A percentile compares a stretch with the other conserved stretches of the same genome.
phyloP scores from a whole-genome alignment of 2,888 invertebrate species.

The Aquatica leii region DNA sequence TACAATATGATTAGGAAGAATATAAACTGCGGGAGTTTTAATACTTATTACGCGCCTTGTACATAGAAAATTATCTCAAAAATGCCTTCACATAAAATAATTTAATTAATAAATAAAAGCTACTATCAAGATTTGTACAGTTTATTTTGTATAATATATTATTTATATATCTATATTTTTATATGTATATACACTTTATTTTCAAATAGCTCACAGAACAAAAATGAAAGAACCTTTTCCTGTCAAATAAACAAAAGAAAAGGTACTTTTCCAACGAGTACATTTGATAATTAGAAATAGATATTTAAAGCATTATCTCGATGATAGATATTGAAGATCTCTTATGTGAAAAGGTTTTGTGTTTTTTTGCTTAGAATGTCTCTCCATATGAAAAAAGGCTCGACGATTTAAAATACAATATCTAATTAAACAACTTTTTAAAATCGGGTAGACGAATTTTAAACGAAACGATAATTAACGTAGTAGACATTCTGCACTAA shows the following conservation, averaged over 20 bases:
- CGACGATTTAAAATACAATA: conserved; percentile 15
- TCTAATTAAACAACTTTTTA: conserved; percentile 15
- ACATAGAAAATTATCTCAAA: no score
- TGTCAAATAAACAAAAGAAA: conserved; percentile 15
- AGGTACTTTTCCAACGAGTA: conserved; percentile 6
- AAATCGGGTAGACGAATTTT: conserved; percentile 20
- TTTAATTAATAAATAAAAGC: conserved; percentile 8
- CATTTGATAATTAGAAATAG: not conserved
- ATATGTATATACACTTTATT: conserved; percentile 32
- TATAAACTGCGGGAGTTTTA: no score
- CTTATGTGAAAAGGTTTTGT: not conserved
- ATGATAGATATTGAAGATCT: conserved; percentile 5
- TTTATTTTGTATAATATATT: conserved; percentile 12
- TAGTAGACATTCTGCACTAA: conserved; percentile 48
- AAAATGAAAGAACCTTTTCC: conserved; percentile 22
- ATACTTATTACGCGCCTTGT: no score
- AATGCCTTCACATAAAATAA: conserved; percentile 4
- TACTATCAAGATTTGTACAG: not conserved
- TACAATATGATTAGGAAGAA: no score
- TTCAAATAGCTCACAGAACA: conserved; percentile 25
- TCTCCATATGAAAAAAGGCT: not conserved
- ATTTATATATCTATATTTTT: conserved; percentile 21
- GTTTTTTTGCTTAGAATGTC: conserved; percentile 8
- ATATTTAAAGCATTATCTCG: not conserved
- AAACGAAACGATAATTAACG: conserved; percentile 33